Evolutionary conservation across 2,113 vertebrate species (phyloP).

Genomic region (Heliornis fulica): DNA sequence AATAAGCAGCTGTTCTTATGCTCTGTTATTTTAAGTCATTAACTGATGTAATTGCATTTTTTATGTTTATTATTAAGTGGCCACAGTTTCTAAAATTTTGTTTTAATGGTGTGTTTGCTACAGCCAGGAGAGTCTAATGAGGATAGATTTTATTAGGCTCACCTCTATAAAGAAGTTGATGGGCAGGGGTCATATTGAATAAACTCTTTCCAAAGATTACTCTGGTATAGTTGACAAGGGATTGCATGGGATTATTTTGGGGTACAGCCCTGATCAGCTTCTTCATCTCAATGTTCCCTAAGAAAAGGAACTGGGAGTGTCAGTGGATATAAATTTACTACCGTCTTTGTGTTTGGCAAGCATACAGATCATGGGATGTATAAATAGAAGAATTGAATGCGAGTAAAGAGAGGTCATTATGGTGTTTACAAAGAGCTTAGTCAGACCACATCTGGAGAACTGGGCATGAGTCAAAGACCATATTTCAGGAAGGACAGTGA

Average conservation of each 20-base stretch:
- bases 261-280: background rate
- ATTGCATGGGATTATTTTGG: background rate
- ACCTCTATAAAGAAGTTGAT: background rate
- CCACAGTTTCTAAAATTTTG: background rate
- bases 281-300: background rate
- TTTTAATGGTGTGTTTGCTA: background rate
- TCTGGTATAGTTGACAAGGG: background rate
- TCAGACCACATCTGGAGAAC: constrained; percentile 60
- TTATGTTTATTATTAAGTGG: background rate
- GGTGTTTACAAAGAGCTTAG: constrained; percentile 52
- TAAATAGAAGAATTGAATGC: constrained; percentile 57
- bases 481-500: constrained; percentile 61
- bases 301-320: constrained; percentile 37
- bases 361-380: constrained; percentile 17
- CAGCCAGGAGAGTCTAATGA: background rate
- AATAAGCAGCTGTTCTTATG: background rate
- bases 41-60: background rate
- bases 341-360: constrained; percentile 42
- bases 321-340: constrained; percentile 34
- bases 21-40: background rate
- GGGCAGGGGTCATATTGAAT: background rate
- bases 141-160: background rate
- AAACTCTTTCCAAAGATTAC: background rate
- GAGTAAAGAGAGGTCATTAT: constrained; percentile 43
- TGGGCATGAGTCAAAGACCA: constrained; percentile 49